Percentiles rank a stretch among this genome's conserved stretches.
Evolutionary conservation across 2,888 invertebrate species (phyloP).

Genomic region (Lobophora halterata): DNA sequence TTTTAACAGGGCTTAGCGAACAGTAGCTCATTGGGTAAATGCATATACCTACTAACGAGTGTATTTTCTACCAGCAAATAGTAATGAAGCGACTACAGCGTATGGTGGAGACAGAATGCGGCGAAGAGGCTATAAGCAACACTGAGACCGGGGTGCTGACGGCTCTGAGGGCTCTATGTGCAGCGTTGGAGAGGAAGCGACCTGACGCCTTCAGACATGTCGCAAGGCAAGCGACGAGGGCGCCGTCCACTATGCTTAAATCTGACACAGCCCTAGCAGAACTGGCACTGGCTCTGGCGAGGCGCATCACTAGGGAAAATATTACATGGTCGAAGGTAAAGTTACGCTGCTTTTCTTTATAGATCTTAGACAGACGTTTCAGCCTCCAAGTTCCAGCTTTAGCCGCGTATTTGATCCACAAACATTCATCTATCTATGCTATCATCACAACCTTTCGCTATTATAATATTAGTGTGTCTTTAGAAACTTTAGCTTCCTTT

Average conservation of each 20-base stretch:
- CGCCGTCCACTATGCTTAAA: conserved; percentile 80
- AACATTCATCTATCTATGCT: too few species aligned
- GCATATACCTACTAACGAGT: not conserved
- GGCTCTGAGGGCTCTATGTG: conserved; percentile 77
- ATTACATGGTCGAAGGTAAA: conserved; percentile 90
- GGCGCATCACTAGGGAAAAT: conserved; percentile 85
- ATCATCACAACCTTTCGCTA: too few species aligned
- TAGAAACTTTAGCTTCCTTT: too few species aligned
- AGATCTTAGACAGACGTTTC: too few species aligned
- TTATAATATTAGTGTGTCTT: too few species aligned
- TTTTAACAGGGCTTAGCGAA: too few species aligned
- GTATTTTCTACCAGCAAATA: conserved; percentile 55
- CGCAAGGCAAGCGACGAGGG: conserved; percentile 85
- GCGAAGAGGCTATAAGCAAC: conserved; percentile 74
- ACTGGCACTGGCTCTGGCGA: conserved; percentile 84
- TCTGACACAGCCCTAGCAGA: conserved; percentile 82
- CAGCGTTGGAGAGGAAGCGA: conserved; percentile 88
- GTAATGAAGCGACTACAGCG: conserved; percentile 69
- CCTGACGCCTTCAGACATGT: conserved; percentile 88
- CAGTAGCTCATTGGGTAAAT: conserved; percentile 1
- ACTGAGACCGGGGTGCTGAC: conserved; percentile 68
- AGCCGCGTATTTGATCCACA: too few species aligned
- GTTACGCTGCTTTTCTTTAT: too few species aligned
- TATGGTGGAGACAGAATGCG: conserved; percentile 78
- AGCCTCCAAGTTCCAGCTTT: too few species aligned